phyloP scores from a whole-genome alignment of 2,113 vertebrate species.

The Pedionomus torquatus region DNA sequence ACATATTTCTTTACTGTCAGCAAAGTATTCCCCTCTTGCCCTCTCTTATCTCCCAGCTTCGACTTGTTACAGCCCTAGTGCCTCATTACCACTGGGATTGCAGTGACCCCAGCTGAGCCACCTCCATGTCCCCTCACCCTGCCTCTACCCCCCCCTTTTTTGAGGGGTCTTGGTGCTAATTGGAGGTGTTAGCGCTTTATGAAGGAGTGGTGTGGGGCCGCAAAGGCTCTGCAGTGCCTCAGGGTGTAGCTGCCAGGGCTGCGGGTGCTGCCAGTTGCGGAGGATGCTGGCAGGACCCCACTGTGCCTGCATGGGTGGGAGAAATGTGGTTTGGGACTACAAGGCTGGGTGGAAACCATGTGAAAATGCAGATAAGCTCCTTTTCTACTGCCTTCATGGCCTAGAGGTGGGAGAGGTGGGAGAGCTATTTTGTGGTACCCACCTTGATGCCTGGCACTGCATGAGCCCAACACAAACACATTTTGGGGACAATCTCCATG shows the following conservation, averaged over 20 bases:
- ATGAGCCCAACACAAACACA: fast-evolving
- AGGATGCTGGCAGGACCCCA: neutral
- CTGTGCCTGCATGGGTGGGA: fast-evolving
- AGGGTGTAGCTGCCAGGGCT: neutral
- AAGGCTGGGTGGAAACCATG: neutral
- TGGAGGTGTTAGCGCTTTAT: conserved; percentile 40
- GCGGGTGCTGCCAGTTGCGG: neutral
- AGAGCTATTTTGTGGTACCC: neutral
- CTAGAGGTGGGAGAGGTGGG: neutral
- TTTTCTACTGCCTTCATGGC: fast-evolving
- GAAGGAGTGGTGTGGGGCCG: neutral
- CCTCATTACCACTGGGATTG: neutral
- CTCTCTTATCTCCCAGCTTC: conserved; percentile 62
- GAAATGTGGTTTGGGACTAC: neutral
- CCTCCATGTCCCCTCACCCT: neutral
- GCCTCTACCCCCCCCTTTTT: neutral
- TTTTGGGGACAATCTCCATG: neutral
- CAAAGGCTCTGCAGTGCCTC: neutral
- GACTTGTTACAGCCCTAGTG: neutral
- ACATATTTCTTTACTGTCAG: conserved; percentile 71
- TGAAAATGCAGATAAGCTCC: neutral
- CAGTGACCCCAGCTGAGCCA: neutral
- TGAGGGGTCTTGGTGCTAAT: conserved; percentile 34
- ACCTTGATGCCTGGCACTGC: fast-evolving
- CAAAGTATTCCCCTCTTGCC: conserved; percentile 61